Evolutionary conservation across 2,113 vertebrate species (phyloP).

Genomic region (Phalacrocorax carbo): DNA sequence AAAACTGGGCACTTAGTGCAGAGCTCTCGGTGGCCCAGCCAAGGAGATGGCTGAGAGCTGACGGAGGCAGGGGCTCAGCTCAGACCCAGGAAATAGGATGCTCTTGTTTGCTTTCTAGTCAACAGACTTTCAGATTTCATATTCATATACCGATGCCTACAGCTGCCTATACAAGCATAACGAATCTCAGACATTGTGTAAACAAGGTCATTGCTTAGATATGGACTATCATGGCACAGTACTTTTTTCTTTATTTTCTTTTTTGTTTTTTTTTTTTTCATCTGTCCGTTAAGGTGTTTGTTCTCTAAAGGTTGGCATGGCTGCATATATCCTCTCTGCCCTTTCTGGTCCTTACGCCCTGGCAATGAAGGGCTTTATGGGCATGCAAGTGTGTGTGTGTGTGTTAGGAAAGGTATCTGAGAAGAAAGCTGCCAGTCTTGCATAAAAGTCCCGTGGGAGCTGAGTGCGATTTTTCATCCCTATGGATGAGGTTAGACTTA

Average conservation of each 20-base stretch:
- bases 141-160: conserved; percentile 68
- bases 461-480: not conserved
- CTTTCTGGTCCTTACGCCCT: not conserved
- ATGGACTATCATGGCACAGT: conserved; percentile 63
- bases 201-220: conserved; percentile 67
- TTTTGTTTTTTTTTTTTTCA: conserved; percentile 8
- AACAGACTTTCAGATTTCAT: conserved; percentile 70
- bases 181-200: conserved; percentile 57
- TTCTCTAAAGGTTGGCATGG: conserved; percentile 63
- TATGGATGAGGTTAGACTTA: not conserved
- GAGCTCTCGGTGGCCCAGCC: not conserved
- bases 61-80: not conserved
- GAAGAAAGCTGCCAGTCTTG: not conserved
- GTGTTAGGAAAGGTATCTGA: not conserved
- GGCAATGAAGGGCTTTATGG: not conserved
- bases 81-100: conserved; percentile 24
- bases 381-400: not conserved
- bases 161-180: conserved; percentile 64
- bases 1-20: not conserved
- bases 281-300: conserved; percentile 61
- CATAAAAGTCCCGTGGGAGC: not conserved
- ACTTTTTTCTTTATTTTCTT: not conserved
- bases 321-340: not conserved
- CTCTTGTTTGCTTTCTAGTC: conserved; percentile 68
- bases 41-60: not conserved